Percentiles rank a stretch among this genome's conserved stretches.
These are phyloP conservation scores for Melopsittacus undulatus DNA, from an alignment of 2,797 vertebrate species.

Conservation along the genomic window DNA sequence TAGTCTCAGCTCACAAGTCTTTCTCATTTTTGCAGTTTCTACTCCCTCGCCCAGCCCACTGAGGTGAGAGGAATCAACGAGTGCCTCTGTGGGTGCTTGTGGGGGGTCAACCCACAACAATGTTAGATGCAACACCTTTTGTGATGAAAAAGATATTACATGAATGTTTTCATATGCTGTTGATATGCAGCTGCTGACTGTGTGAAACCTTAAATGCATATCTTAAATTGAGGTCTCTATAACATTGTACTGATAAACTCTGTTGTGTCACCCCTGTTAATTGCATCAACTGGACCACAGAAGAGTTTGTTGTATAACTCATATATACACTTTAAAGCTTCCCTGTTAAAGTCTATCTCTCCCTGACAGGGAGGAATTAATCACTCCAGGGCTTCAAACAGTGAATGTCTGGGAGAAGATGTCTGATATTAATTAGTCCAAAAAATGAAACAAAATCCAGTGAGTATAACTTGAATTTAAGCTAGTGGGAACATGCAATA, in stretches of 20 bases:
- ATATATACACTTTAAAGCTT: not conserved
- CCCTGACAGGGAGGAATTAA: not conserved
- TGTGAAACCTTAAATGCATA: not conserved
- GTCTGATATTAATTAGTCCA: not conserved
- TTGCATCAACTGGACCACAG: not conserved
- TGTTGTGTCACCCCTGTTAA: not conserved
- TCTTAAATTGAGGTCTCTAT: not conserved
- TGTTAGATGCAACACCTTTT: not conserved
- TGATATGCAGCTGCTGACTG: not conserved
- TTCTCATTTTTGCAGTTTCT: not conserved
- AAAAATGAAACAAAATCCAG: not conserved
- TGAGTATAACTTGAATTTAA: not conserved
- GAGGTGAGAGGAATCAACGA: rapidly evolving
- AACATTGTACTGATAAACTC: not conserved
- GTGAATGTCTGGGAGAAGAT: not conserved
- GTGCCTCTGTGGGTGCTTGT: not conserved
- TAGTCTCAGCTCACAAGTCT: not conserved
- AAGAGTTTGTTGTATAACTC: not conserved
- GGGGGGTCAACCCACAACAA: not conserved
- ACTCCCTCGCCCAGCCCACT: not conserved
- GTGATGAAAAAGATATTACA: not conserved
- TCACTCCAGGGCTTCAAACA: not conserved
- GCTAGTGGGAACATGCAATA: not conserved
- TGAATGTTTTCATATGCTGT: not conserved
- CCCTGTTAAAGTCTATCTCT: not conserved